Evolutionary conservation across 2,113 vertebrate genomes (phyloP), one percentile per base, ranked within the genome.

Genomic region (Acinonyx jubatus): DNA sequence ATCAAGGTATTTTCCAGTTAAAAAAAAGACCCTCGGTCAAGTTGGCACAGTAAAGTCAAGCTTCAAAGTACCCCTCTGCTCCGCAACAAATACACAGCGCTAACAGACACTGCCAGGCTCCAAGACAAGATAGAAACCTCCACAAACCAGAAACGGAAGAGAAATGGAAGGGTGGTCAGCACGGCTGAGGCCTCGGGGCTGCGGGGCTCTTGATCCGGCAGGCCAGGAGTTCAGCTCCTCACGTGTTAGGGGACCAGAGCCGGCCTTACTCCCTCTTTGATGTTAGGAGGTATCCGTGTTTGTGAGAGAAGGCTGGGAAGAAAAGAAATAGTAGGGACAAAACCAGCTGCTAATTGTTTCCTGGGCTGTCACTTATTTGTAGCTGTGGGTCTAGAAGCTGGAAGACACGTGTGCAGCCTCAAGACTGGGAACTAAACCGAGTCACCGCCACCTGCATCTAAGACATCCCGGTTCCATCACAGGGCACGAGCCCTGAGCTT

Each of bases 21-120:
- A 27, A 87, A 96, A 80, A 23, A 57, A 57, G 6, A 23, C 15
- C 80, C 92, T 33, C 8, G 16, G 19, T 94, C 55, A 48, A 63
- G 52, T 38, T 93, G 66, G 50, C 87, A 82, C 27, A 57, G 52
- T 94, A 45, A 95, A 79, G 79, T 78, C 66, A 89, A 21, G 68
- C 88, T 94, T 95, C 71, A 73, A 84, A 96, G 73, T 38, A n/a
- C 38, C 48, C 45, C 69, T 89, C 48, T 92, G 36, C 55, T 94
- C 52, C 31, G n/a, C 36, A 90, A 36, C 88, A 90, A 94, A 95
- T 4, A 89, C 36, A 61, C 15, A 83, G 41, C 23, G 78, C 23
- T 27, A 73, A 83, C 4, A 96, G 73, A 48, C 23, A 82, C 8
- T 23, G 5, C 25, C 19, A 74, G 63, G 57, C 61, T 83, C 87